Evolutionary conservation across 2,888 invertebrate species (phyloP).

Genomic region (Leucania comma): DNA sequence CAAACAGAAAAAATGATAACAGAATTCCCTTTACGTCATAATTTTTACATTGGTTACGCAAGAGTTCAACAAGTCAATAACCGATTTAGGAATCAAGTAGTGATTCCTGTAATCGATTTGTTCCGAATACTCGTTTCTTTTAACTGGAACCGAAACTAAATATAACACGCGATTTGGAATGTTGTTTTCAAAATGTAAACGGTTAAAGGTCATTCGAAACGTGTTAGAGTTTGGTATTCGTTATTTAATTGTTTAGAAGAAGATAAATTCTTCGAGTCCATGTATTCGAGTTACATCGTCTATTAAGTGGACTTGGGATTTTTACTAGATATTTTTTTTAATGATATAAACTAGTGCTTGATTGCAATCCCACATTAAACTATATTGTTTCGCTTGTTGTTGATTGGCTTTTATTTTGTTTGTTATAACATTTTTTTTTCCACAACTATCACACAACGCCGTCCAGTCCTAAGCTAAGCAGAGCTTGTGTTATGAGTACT

Average conservation of each 20-base stretch:
- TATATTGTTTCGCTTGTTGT: no score
- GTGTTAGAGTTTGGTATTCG: background rate
- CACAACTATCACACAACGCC: no score
- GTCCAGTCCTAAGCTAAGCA: no score
- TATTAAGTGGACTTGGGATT: background rate
- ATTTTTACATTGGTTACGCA: conserved; percentile 23
- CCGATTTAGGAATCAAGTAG: conserved; percentile 52
- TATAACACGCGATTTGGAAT: conserved; percentile 38
- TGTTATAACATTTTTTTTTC: no score
- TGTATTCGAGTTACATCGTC: background rate
- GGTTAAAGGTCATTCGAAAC: conserved; percentile 14
- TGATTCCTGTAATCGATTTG: conserved; percentile 55
- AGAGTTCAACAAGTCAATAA: conserved; percentile 54
- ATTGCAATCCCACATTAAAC: no score
- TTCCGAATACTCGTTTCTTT: conserved; percentile 54
- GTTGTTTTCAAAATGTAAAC: conserved; percentile 34
- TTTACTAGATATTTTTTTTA: background rate
- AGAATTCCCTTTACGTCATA: conserved; percentile 6
- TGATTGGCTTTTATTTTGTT: no score
- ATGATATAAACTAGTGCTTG: no score
- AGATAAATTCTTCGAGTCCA: background rate
- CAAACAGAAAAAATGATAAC: background rate
- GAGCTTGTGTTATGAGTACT: no score
- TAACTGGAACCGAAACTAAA: conserved; percentile 43
- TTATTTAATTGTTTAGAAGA: background rate